A percentile compares a stretch with the other conserved stretches of the same genome.
Evolutionary conservation across 92 coral and sea anemone species (phyloP).

Genomic region (Porites divaricata): DNA sequence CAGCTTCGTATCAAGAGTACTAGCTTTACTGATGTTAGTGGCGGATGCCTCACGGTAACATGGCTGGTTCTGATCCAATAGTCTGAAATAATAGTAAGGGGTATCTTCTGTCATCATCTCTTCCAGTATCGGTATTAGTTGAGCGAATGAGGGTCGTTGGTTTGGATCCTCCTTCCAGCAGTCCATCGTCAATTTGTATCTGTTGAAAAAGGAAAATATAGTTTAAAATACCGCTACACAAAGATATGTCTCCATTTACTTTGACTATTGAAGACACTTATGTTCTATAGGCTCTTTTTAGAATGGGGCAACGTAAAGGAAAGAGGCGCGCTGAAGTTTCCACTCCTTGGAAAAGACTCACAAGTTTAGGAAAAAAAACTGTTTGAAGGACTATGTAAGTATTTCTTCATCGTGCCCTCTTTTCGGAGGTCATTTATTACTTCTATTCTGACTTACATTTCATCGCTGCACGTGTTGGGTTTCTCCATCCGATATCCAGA

Average conservation of each 20-base stretch:
- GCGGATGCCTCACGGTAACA: slow-evolving; percentile 1
- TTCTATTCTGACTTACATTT: slow-evolving; percentile 14
- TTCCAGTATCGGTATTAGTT: slow-evolving; percentile 3
- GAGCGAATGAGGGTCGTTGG: slow-evolving; percentile 16
- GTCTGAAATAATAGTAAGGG: slow-evolving; percentile 23
- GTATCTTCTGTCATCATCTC: slow-evolving; percentile 25
- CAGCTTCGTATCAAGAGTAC: neutral
- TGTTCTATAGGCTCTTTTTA: too few relatives aligned
- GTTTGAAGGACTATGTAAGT: too few relatives aligned
- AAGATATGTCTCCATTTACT: too few relatives aligned
- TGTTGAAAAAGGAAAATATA: neutral
- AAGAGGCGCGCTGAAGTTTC: too few relatives aligned
- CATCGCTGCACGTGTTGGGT: slow-evolving; percentile 13
- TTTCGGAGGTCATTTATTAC: too few relatives aligned
- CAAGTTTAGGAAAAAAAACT: too few relatives aligned
- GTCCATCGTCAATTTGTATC: slow-evolving; percentile 25
- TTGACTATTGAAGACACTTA: too few relatives aligned
- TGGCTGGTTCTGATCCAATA: slow-evolving; percentile 3
- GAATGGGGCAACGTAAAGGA: too few relatives aligned
- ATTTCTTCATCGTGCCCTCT: too few relatives aligned
- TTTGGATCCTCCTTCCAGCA: slow-evolving; percentile 35
- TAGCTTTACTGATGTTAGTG: neutral
- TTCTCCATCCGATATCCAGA: slow-evolving; percentile 36
- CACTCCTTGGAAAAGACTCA: too few relatives aligned
- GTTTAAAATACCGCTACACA: neutral